Percentiles rank a stretch among this genome's conserved stretches.
These are phyloP conservation scores for Ferrisia virgata DNA, from an alignment of 2,888 invertebrate species.

Conservation along the genomic window DNA sequence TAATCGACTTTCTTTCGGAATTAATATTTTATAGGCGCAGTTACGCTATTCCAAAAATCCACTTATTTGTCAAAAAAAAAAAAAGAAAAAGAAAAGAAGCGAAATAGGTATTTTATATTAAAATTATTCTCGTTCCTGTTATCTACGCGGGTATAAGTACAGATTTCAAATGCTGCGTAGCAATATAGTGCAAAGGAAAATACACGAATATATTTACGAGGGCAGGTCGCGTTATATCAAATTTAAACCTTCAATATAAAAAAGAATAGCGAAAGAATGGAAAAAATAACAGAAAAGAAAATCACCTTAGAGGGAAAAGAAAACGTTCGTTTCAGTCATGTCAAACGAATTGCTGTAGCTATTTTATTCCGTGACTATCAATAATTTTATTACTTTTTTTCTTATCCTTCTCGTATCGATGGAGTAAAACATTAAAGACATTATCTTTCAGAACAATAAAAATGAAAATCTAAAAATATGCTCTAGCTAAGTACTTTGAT, in stretches of 20 bases:
- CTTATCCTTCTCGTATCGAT: neutral
- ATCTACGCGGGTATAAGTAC: neutral
- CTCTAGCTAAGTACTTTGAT: neutral
- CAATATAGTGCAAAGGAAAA: neutral
- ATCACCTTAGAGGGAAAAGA: neutral
- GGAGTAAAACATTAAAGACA: neutral
- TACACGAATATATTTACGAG: neutral
- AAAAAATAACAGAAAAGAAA: neutral
- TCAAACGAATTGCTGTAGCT: neutral
- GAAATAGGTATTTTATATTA: conserved; percentile 12
- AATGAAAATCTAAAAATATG: neutral
- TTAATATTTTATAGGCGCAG: conserved; percentile 10
- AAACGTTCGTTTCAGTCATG: neutral
- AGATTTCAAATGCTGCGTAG: neutral
- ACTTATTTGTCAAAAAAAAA: conserved; percentile 17
- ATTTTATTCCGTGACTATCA: neutral
- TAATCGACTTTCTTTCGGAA: conserved; percentile 5
- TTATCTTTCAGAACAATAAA: neutral
- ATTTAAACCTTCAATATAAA: neutral
- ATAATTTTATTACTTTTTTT: neutral
- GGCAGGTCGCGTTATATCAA: conserved; percentile 14
- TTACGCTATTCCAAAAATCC: conserved; percentile 9
- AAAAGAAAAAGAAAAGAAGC: too few species aligned
- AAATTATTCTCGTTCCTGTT: conserved; percentile 1
- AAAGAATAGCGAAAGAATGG: neutral